Base-by-base conservation (phyloP, 2,888 invertebrate genomes). In the Micropterix aruncella region DNA sequence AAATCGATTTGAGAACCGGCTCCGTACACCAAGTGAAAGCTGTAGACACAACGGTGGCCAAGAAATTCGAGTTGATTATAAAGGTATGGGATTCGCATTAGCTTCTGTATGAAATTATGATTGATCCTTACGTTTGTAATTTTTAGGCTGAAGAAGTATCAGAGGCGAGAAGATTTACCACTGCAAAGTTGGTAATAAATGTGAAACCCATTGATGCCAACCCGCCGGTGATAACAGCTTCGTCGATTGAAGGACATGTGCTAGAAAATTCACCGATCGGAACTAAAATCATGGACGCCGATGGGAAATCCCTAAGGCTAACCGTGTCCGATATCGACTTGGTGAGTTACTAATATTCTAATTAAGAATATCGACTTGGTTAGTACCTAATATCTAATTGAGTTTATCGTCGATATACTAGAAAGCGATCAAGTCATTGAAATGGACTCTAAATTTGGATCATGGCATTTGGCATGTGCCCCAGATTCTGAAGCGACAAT, bases 151-250 rank as follows among this genome's bases (percentile, higher is more conserved):
- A 88, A 60, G 91, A 92, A 65, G 76, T 79, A 41, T 80, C 88
- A 2, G 83, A 84, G 62, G 77, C 80, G 0, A 80, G 79, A 54
- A 70, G 90, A 37, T 90, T 82, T 46, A 84, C 91, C 0, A 87
- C 84, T 17, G 90, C 90, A 0, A 89, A 87, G 59, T 63, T 92
- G 43, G 75, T 77, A 2, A 80, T 93, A 45, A 82, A 80, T 36
- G 87, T 92, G 1, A 81, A 88, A 49, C 88, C 90, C 0, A 87
- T 90, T 0, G 91, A 92, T 61, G 81, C 87, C 14, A 84, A 84
- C 62, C 89, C 89, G 1, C 91, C 91, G 0, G 79, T 80, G 17
- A 83, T 91, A 43, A 66, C 71, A 3, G 76, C 86, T 1, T 75
- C 84, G 0, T 71, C 81, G 1, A 72, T 75, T 16, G 84, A 86